phyloP scores from a whole-genome alignment of 2,888 invertebrate species.

The Drosophila mercatorum region DNA sequence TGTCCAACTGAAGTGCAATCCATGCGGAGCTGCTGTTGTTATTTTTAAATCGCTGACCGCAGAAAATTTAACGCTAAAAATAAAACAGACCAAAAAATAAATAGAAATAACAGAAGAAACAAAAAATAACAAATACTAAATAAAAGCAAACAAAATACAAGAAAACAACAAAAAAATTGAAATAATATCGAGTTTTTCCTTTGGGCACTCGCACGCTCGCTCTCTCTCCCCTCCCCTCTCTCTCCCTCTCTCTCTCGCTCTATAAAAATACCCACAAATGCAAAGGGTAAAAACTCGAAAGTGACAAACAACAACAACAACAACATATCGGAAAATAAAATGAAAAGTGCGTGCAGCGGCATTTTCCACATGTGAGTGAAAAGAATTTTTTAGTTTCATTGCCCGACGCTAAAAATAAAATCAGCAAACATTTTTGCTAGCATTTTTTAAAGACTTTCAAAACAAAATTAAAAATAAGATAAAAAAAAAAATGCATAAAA shows the following conservation, averaged over 20 bases:
- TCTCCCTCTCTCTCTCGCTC: not conserved
- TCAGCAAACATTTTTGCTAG: constrained; percentile 49
- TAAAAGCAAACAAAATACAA: constrained; percentile 34
- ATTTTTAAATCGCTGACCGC: constrained; percentile 77
- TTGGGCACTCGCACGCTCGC: constrained; percentile 11
- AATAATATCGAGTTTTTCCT: constrained; percentile 54
- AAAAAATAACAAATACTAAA: constrained; percentile 42
- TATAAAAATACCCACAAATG: constrained; percentile 66
- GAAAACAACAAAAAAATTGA: constrained; percentile 41
- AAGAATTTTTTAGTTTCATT: constrained; percentile 41
- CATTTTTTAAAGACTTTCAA: constrained; percentile 33
- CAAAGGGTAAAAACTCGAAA: constrained; percentile 75
- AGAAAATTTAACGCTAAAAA: constrained; percentile 69
- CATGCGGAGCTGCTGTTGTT: constrained; percentile 65
- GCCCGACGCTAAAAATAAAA: constrained; percentile 51
- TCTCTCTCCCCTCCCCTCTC: not conserved
- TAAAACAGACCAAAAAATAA: constrained; percentile 63
- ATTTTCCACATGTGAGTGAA: constrained; percentile 66
- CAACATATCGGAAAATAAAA: constrained; percentile 36
- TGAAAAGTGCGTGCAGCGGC: constrained; percentile 60
- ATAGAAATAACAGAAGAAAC: constrained; percentile 49
- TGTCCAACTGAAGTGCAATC: constrained; percentile 53
- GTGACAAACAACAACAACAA: constrained; percentile 62
- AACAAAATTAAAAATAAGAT: not conserved
- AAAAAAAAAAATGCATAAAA: not conserved